Base-by-base conservation (phyloP, 2,888 invertebrate genomes). In the Xestoiulus laeticollis region DNA sequence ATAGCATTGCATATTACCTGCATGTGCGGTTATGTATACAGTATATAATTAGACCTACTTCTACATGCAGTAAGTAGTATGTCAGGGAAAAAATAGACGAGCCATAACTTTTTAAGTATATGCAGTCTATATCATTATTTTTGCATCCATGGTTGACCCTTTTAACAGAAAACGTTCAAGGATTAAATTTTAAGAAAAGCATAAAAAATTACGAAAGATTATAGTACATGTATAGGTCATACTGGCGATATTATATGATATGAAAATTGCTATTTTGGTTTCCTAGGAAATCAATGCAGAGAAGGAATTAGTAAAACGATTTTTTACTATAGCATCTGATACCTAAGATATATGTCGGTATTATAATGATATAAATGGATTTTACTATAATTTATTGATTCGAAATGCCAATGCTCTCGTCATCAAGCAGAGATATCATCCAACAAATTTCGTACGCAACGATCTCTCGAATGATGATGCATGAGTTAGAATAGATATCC, bases 31-130 rank as follows among this genome's bases (percentile, higher is more conserved):
- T n/a, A 68, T 68, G n/a, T 68, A 68, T 38, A 38, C 8, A 38
- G 38, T 38, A 38, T 38, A 38, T 68, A 68, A 68, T 68, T 68
- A 68, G 68, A 68, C 68, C 68, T 68, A 68, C 26, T 68, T 68
- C 68, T 68, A 26, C 68, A n/a, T n/a, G n/a, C n/a, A n/a, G n/a
- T n/a, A n/a, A n/a, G n/a, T n/a, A n/a, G n/a, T 68, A 68, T 26
- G n/a, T 12, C 10, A 26, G n/a, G 68, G 68, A 68, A 68, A 48
- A 68, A 68, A 26, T 68, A 68, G 26, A 8, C 26, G 68, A 26
- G 26, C 68, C 26, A 68, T 68, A 68, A 26, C 26, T 68, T 26
- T 68, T 68, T 68, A 26, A 68, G 68, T 59, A 59, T n/a, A 38
- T n/a, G 53, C 53, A 38, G 38, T 8, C 5, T 38, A 48, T 48